Conservation (phyloP, 2,888 invertebrate genomes). For the Halictus ligatus region DNA sequence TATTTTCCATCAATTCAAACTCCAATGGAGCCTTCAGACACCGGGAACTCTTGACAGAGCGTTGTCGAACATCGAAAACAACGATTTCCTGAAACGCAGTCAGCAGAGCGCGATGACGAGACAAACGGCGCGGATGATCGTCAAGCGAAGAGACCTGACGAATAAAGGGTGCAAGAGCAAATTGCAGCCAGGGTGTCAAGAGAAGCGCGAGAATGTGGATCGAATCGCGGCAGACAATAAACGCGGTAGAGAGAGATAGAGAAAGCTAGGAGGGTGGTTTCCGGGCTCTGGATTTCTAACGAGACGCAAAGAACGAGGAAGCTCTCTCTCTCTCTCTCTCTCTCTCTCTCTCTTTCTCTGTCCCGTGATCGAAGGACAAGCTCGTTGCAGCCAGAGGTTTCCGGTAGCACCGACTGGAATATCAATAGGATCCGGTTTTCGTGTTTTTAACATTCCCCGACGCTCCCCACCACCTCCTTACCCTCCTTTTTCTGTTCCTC, state of each 20-base stretch:
- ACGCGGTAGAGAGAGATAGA: background rate
- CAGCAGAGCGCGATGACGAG: background rate
- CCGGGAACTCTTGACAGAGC: background rate
- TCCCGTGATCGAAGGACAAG: slow-evolving; percentile 31
- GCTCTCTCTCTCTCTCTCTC: background rate
- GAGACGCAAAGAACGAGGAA: slow-evolving; percentile 27
- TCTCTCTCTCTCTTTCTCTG: background rate
- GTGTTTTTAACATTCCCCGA: slow-evolving; percentile 62
- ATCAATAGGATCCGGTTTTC: slow-evolving; percentile 76
- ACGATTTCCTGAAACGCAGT: background rate
- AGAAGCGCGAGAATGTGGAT: background rate
- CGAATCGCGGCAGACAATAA: background rate
- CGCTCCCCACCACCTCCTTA: background rate
- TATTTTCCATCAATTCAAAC: background rate
- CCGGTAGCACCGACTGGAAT: slow-evolving; percentile 79
- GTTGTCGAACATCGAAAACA: background rate
- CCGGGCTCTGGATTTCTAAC: slow-evolving; percentile 10
- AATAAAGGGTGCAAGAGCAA: background rate
- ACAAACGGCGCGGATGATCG: background rate
- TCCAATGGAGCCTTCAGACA: background rate
- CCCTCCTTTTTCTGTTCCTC: background rate
- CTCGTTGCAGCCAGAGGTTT: slow-evolving; percentile 61
- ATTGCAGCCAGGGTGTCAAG: background rate
- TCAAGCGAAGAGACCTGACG: background rate
- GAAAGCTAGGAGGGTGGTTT: background rate